Evolutionary conservation across 1,140 invertebrate genomes (phyloP).

Genomic region (Pteromalus puparum): DNA sequence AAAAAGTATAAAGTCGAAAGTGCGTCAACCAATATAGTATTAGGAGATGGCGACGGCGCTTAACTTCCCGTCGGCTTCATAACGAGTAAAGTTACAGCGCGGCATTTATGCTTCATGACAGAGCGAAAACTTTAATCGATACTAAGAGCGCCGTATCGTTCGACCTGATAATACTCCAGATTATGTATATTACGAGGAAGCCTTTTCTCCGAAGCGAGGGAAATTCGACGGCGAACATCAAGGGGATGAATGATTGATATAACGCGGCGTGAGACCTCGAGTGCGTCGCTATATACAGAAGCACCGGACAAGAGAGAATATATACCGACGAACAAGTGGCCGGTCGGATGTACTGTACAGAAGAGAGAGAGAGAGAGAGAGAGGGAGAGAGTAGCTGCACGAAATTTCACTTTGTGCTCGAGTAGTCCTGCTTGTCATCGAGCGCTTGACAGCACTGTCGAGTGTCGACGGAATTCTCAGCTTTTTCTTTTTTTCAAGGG

Average conservation of each 20-base stretch:
- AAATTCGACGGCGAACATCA: not conserved
- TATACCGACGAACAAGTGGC: too few relatives aligned
- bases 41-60: not conserved
- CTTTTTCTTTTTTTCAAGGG: not conserved
- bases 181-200: not conserved
- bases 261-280: not conserved
- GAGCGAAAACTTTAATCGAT: slow-evolving; percentile 31
- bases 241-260: not conserved
- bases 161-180: not conserved
- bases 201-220: not conserved
- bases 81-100: slow-evolving; percentile 38
- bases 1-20: not conserved
- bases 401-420: not conserved
- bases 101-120: not conserved
- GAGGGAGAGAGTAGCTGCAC: not conserved
- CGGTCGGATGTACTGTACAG: too few relatives aligned
- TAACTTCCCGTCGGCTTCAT: not conserved
- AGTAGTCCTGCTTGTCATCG: not conserved
- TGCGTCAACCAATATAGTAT: not conserved
- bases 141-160: not conserved
- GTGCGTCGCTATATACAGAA: too few relatives aligned
- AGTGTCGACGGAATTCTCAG: not conserved
- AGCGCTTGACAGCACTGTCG: not conserved
- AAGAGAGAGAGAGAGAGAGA: too few relatives aligned
- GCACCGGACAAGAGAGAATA: too few relatives aligned